Evolutionary conservation across 2,888 invertebrate species (phyloP).

Genomic region (Lasius platythorax): DNA sequence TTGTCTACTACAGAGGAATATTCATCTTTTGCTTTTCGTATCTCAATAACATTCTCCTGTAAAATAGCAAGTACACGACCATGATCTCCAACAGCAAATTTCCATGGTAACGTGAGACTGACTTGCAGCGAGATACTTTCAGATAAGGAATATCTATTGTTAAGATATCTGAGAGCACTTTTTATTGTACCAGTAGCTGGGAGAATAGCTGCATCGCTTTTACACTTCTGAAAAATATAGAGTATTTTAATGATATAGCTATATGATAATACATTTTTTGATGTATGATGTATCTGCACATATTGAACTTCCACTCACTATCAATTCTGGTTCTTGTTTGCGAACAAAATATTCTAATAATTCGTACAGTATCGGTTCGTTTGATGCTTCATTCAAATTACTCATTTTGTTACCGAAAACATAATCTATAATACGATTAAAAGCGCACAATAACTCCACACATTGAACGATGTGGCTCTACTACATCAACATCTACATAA

Average conservation of each 20-base stretch:
- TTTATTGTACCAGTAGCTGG: conserved; percentile 83
- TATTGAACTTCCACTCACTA: conserved; percentile 86
- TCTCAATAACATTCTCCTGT: conserved; percentile 90
- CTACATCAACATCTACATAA: too few relatives aligned
- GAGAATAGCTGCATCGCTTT: conserved; percentile 81
- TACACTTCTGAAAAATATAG: conserved; percentile 79
- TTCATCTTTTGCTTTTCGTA: conserved; percentile 90
- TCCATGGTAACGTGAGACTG: conserved; percentile 88
- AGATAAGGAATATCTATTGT: conserved; percentile 83
- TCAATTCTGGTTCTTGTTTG: conserved; percentile 91
- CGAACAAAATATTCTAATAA: conserved; percentile 91
- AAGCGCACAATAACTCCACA: background rate
- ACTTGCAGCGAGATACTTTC: conserved; percentile 83
- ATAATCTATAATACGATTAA: conserved; percentile 61
- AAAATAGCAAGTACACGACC: conserved; percentile 91
- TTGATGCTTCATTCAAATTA: conserved; percentile 74
- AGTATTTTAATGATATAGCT: background rate
- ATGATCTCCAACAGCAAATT: conserved; percentile 89
- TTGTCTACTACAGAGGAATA: conserved; percentile 90
- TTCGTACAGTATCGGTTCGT: conserved; percentile 88
- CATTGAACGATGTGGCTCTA: background rate
- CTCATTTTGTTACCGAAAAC: conserved; percentile 69
- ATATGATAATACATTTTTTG: background rate
- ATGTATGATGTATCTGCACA: background rate
- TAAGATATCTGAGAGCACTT: conserved; percentile 84